phyloP scores from a whole-genome alignment of 2,113 vertebrate species.

The Haliaeetus leucogaster region DNA sequence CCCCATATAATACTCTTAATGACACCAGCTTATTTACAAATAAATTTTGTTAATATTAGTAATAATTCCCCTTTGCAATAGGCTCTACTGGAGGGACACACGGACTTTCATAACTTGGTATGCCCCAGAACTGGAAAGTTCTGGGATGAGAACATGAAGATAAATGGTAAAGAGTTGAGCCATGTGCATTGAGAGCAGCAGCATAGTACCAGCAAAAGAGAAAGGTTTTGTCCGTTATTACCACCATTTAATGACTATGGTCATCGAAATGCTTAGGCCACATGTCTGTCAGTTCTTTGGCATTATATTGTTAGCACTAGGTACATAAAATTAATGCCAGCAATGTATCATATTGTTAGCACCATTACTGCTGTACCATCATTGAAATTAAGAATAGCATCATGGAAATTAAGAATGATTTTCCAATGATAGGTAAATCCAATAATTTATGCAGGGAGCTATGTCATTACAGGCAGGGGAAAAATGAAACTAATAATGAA shows the following conservation, averaged over 20 bases:
- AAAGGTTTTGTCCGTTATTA: background rate
- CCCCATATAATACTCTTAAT: no score
- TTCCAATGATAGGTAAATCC: background rate
- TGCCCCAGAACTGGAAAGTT: background rate
- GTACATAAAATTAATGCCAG: background rate
- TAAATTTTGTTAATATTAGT: background rate
- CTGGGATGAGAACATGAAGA: background rate
- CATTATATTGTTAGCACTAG: background rate
- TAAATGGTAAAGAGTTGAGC: background rate
- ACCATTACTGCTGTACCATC: background rate
- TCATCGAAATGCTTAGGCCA: background rate
- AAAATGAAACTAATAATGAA: background rate
- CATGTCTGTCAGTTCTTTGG: background rate
- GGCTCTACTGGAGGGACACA: background rate
- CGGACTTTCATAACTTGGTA: background rate
- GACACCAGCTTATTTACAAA: background rate
- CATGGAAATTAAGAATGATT: background rate
- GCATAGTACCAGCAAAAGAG: accelerated
- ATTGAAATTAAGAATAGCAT: background rate
- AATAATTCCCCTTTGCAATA: background rate
- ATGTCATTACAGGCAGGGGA: background rate
- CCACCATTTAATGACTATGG: background rate
- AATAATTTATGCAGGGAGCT: background rate
- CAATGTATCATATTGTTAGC: background rate
- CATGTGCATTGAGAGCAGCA: background rate